phyloP scores from a whole-genome alignment of 2,113 vertebrate species.

The Tiliqua scincoides region DNA sequence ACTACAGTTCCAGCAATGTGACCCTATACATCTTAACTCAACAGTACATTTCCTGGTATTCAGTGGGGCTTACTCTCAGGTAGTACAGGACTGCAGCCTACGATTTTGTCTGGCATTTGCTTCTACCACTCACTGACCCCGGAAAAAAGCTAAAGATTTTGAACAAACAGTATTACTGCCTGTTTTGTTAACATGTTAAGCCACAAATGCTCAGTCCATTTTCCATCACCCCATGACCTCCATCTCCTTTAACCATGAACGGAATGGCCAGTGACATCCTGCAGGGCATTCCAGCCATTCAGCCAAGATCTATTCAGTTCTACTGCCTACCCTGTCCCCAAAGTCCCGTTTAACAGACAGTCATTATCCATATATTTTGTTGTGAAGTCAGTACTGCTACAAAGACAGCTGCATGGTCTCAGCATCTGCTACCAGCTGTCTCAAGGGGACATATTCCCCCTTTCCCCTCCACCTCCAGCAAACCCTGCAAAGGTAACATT shows the following conservation, averaged over 20 bases:
- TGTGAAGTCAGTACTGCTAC: not conserved
- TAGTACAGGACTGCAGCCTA: too few species aligned
- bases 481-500: not conserved
- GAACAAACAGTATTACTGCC: not conserved
- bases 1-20: not conserved
- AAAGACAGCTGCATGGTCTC: not conserved
- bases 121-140: not conserved
- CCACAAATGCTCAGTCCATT: not conserved
- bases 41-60: too few species aligned
- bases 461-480: not conserved
- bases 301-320: not conserved
- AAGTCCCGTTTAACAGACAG: not conserved
- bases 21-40: too few species aligned
- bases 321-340: too few species aligned
- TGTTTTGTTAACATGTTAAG: not conserved
- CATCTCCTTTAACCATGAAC: not conserved
- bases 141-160: not conserved
- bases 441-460: not conserved
- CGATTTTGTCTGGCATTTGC: not conserved
- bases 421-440: not conserved
- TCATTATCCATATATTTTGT: not conserved
- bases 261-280: not conserved
- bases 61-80: too few species aligned
- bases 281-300: not conserved
- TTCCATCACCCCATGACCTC: not conserved